Conservation (phyloP, 2,113 vertebrate genomes). For the Nanorana parkeri region DNA sequence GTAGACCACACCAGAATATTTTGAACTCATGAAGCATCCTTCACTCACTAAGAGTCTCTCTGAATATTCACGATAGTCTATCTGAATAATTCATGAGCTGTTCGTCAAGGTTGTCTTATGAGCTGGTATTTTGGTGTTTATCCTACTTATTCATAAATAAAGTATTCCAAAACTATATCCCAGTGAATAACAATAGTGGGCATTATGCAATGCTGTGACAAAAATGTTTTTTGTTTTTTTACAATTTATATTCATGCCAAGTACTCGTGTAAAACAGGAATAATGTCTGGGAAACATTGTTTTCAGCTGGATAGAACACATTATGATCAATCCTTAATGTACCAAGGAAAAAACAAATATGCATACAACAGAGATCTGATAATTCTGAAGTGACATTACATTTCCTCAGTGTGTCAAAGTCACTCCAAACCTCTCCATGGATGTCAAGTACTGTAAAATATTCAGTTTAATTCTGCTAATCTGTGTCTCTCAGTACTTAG, state of each 20-base stretch:
- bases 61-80: slow-evolving; percentile 49
- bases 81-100: slow-evolving; percentile 54
- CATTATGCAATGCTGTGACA: background rate
- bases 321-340: background rate
- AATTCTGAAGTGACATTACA: background rate
- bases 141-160: slow-evolving; percentile 43
- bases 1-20: slow-evolving; percentile 37
- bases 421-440: too few species aligned
- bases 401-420: too few species aligned
- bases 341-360: background rate
- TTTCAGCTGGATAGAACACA: background rate
- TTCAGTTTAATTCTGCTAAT: too few species aligned
- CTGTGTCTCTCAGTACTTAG: too few species aligned
- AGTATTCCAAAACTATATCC: slow-evolving; percentile 27
- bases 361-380: background rate
- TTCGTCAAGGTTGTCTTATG: slow-evolving; percentile 53
- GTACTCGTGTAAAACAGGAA: slow-evolving; percentile 1
- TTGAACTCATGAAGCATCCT: slow-evolving; percentile 37
- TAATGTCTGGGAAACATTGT: slow-evolving; percentile 1
- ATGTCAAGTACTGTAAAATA: too few species aligned
- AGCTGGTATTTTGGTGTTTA: slow-evolving; percentile 43
- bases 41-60: slow-evolving; percentile 34
- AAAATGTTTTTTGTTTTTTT: slow-evolving; percentile 36
- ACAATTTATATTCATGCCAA: slow-evolving; percentile 16
- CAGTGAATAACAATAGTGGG: slow-evolving; percentile 28